phyloP scores from a whole-genome alignment of 2,797 vertebrate genomes.

The Ispidina lecontei region DNA sequence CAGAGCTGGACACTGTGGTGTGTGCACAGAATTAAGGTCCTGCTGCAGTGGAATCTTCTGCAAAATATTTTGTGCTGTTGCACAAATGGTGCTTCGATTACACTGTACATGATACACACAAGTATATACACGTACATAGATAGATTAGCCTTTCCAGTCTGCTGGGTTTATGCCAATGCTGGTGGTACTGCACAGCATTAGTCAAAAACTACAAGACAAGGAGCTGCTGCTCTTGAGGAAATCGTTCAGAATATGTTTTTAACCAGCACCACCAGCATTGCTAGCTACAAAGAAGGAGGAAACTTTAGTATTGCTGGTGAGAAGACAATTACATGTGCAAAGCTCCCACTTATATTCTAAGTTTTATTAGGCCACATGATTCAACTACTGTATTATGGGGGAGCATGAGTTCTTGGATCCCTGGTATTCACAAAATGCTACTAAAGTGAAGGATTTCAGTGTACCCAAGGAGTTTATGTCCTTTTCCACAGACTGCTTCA shows the following conservation, averaged over 20 bases:
- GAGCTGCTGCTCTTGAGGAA: not conserved
- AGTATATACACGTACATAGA: constrained; percentile 63
- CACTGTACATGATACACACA: constrained; percentile 9
- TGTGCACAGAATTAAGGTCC: constrained; percentile 29
- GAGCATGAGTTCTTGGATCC: not conserved
- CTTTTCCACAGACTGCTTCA: not conserved
- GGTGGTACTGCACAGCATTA: not conserved
- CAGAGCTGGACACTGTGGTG: constrained; percentile 63
- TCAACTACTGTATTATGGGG: not conserved
- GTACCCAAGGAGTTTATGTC: not conserved
- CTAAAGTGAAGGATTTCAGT: not conserved
- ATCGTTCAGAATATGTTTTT: not conserved
- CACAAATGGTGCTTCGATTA: constrained; percentile 3
- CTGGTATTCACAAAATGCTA: not conserved
- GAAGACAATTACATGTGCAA: not conserved
- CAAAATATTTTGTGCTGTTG: not conserved
- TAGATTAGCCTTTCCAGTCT: not conserved
- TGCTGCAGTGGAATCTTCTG: not conserved
- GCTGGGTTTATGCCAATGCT: not conserved
- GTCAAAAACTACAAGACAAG: not conserved
- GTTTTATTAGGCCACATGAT: not conserved
- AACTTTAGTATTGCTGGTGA: not conserved
- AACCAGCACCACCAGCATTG: not conserved
- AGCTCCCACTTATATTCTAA: not conserved
- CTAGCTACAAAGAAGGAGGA: not conserved